phyloP scores from a whole-genome alignment of 2,113 vertebrate genomes.

The Eidolon helvum region DNA sequence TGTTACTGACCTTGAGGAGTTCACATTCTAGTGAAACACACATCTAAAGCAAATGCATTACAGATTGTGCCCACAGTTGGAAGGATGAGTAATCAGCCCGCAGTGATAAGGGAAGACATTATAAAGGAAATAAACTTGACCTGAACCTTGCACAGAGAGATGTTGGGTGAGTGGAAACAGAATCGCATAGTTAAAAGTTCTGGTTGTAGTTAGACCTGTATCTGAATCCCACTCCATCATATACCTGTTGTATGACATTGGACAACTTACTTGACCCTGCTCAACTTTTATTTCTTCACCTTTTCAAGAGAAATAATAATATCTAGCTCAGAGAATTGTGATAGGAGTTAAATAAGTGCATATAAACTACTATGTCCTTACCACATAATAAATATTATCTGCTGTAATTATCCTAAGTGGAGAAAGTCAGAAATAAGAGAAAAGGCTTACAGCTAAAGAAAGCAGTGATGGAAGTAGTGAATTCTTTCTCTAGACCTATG shows the following conservation, averaged over 20 bases:
- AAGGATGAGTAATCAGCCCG: background rate
- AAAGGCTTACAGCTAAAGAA: background rate
- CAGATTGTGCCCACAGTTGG: background rate
- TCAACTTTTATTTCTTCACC: background rate
- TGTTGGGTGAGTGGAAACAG: background rate
- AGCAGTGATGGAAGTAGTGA: background rate
- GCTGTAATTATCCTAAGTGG: background rate
- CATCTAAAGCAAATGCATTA: background rate
- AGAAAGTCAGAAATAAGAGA: background rate
- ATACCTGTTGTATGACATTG: background rate
- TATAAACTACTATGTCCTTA: background rate
- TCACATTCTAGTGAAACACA: slow-evolving; percentile 16
- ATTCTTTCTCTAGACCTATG: background rate
- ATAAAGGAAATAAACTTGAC: slow-evolving; percentile 7
- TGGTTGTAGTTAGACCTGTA: background rate
- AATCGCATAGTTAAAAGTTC: background rate
- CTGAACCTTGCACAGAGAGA: background rate
- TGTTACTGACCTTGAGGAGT: slow-evolving; percentile 32
- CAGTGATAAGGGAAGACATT: background rate
- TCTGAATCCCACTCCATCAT: background rate
- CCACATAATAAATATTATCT: background rate
- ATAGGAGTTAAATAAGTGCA: background rate
- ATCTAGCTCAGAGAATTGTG: background rate
- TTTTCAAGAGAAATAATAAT: background rate
- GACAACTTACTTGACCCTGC: background rate